Base-by-base conservation (phyloP, 2,888 invertebrate genomes). In the Heteromyza rotundicornis region DNA sequence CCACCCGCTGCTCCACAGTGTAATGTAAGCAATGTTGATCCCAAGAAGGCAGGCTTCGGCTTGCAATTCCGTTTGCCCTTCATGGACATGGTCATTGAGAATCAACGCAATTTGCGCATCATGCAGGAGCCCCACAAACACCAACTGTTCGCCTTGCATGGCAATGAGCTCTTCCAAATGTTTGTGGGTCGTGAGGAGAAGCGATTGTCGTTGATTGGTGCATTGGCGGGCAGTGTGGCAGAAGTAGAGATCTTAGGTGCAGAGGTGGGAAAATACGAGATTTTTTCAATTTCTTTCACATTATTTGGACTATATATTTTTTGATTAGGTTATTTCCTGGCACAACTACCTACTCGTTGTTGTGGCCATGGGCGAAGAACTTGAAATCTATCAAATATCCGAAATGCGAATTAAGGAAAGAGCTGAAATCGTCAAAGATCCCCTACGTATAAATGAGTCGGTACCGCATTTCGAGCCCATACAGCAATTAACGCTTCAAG, bases 61-160 rank as follows among this genome's bases (percentile, higher is more conserved):
- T 70, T 80, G 24, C 74, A 75, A 51, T 76, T 82, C 50, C 68
- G 63, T 16, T 59, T 79, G 49, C 81, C 81, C 2, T 80, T 82
- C 35, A 70, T 78, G 70, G 81, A 81, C 66, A 72, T 80, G 69
- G 69, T 73, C 40, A 59, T 81, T 44, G 68, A 68, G 3, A 70
- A 71, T 50, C 70, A 78, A 55, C 68, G 67, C 0, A 70, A 69
- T 5, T 16, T 78, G 16, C 70, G 70, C 50, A 62, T 82, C 8
- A 64, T 82, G 32, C 75, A 72, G 40, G 78, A 78, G 17, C 54
- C 62, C n/a, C 62, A 69, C 2, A 71, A 71, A 3, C 72, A 77
- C 32, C 53, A 75, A 53, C 27, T 81, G 8, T 72, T 75, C 54
- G 49, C 80, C 51, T 61, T 82, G 10, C 80, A 82, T 57, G 82